Evolutionary conservation across 2,888 invertebrate genomes (phyloP), one percentile per base, ranked within the genome.

Genomic region (Apamea epomidion): DNA sequence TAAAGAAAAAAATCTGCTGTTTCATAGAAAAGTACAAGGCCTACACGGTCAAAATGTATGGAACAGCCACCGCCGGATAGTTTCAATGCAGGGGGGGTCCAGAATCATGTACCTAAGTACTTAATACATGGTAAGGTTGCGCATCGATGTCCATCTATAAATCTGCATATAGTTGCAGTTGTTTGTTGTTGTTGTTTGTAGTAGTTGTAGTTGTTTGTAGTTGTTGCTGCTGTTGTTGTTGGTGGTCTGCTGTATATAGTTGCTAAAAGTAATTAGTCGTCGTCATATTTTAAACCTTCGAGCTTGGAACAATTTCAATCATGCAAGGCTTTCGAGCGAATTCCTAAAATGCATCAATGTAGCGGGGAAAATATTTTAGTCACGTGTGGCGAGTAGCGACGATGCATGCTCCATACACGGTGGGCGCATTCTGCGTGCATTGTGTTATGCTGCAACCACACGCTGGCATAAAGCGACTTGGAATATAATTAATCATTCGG

Each of bases 321-420:
- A 54, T 69, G 32, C 14, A 48, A 76, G 37, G 60, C 21, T 65
- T 77, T 62, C 54, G 54, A 68, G 18, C 42, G 65, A 76, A 86
- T 82, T 86, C 73, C 54, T 82, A 62, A 76, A 86, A 80, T 80
- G 73, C 72, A 78, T 73, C 69, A 78, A 81, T 74, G 68, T 62
- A 51, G 58, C 45, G 65, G 70, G 69, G 42, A 78, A 78, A 81
- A 86, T 84, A 88, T 84, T 88, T 78, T 21, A 71, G 71, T 88
- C 90, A 88, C 88, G 87, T 81, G 67, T 51, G 29, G n/a, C 25
- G 29, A 42, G 71, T 48, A 37, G n/a, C 32, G 37, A 48, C 68
- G 73, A 77, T 81, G 81, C 87, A 81, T 81, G 84, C 80, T 81
- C 62, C 90, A 89, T 88, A 82, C 81, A 64, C 29, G 71, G 79